phyloP scores from a whole-genome alignment of 1,140 invertebrate species.

The Lysiphlebus fabarum region DNA sequence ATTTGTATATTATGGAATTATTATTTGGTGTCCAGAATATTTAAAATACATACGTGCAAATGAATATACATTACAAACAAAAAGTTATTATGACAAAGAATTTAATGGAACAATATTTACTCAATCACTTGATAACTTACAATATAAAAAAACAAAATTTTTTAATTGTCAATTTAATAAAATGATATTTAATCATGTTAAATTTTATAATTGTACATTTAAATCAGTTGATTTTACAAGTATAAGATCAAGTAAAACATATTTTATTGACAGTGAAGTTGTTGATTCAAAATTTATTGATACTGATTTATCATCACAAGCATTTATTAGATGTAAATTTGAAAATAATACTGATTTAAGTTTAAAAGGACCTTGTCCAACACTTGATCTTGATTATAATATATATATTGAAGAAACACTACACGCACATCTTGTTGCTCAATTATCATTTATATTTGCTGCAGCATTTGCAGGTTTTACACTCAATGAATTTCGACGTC shows the following conservation, averaged over 20 bases:
- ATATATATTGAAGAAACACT: slow-evolving; percentile 49
- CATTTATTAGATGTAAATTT: slow-evolving; percentile 52
- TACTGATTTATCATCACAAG: slow-evolving; percentile 54
- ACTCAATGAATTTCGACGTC: slow-evolving; percentile 40
- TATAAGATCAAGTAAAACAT: slow-evolving; percentile 56
- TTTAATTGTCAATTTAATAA: slow-evolving; percentile 52
- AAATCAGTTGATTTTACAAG: slow-evolving; percentile 55
- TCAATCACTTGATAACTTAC: slow-evolving; percentile 52
- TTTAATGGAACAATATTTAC: slow-evolving; percentile 41
- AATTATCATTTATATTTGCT: slow-evolving; percentile 43
- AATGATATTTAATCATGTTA: slow-evolving; percentile 56
- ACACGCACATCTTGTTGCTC: slow-evolving; percentile 45
- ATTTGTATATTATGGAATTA: slow-evolving; percentile 48
- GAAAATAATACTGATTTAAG: slow-evolving; percentile 53
- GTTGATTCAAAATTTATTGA: slow-evolving; percentile 56
- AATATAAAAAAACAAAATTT: slow-evolving; percentile 49
- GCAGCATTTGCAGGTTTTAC: slow-evolving; percentile 42
- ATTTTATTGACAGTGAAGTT: slow-evolving; percentile 54
- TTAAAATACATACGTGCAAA: slow-evolving; percentile 48
- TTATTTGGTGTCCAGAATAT: slow-evolving; percentile 49
- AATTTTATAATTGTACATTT: slow-evolving; percentile 57
- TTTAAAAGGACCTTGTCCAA: slow-evolving; percentile 43
- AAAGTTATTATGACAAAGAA: slow-evolving; percentile 31
- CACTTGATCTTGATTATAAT: slow-evolving; percentile 49
- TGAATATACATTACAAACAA: slow-evolving; percentile 47